A percentile compares a stretch with the other conserved stretches of the same genome.
These are phyloP conservation scores for Mesoclemmys tuberculata DNA, from an alignment of 2,113 vertebrate genomes.

Conservation along the genomic window DNA sequence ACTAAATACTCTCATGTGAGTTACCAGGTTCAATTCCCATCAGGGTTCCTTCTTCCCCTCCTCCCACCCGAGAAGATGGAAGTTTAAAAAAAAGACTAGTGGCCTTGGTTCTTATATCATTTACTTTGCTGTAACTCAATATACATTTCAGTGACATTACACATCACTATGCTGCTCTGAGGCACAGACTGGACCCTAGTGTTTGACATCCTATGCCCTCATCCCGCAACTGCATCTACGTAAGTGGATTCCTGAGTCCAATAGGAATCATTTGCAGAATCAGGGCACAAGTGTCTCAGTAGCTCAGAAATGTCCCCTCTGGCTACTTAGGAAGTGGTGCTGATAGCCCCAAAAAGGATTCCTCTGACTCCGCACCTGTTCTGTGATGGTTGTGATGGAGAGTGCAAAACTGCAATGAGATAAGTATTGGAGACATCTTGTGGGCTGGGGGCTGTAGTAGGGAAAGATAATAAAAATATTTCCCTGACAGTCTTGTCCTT, in stretches of 20 bases:
- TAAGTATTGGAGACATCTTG: not conserved
- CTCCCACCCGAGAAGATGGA: not conserved
- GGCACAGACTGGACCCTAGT: not conserved
- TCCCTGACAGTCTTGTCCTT: not conserved
- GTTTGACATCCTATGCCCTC: not conserved
- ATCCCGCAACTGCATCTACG: not conserved
- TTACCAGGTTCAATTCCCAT: conserved; percentile 53
- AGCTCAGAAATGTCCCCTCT: not conserved
- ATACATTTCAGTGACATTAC: not conserved
- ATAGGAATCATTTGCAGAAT: not conserved
- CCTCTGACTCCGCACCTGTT: not conserved
- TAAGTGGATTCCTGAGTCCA: not conserved
- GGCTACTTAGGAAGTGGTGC: not conserved
- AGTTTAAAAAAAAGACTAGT: not conserved
- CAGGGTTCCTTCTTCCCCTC: not conserved
- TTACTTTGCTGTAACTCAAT: not conserved
- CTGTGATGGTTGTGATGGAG: not conserved
- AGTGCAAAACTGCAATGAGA: not conserved
- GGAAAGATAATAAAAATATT: not conserved
- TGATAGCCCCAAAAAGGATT: not conserved
- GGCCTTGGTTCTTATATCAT: not conserved
- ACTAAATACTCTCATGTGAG: conserved; percentile 48
- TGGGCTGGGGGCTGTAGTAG: not conserved
- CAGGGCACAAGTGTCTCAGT: not conserved
- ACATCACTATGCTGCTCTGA: not conserved